Conservation (phyloP, 2,113 vertebrate genomes). For the Chlorodrepanis virens region DNA sequence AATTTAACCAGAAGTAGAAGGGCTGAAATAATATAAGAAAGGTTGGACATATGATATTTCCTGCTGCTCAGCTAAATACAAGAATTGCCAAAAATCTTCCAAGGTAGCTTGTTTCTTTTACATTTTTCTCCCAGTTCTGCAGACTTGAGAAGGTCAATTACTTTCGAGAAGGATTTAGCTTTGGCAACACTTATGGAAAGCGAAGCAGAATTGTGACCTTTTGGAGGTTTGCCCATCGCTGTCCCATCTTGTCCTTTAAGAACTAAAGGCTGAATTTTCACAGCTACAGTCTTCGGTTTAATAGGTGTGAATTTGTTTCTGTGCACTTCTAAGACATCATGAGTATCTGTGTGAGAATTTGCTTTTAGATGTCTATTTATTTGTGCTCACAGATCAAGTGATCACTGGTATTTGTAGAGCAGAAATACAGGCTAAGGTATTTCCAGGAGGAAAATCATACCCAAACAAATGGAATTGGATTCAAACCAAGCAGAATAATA, state of each 20-base stretch:
- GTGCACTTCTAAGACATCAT: not conserved
- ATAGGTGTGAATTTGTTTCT: conserved; percentile 51
- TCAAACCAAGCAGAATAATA: conserved; percentile 47
- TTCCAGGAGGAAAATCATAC: conserved; percentile 49
- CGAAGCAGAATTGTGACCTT: conserved; percentile 47
- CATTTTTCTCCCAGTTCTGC: conserved; percentile 54
- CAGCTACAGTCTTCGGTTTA: not conserved
- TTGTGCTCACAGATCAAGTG: conserved; percentile 41
- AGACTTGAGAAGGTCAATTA: conserved; percentile 57
- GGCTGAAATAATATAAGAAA: conserved; percentile 60
- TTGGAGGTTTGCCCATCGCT: conserved; percentile 44
- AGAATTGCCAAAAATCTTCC: conserved; percentile 60
- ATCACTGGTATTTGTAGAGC: not conserved
- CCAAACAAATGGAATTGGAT: conserved; percentile 39
- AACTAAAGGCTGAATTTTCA: conserved; percentile 36
- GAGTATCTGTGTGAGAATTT: not conserved
- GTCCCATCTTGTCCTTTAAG: conserved; percentile 51
- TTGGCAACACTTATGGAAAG: conserved; percentile 54
- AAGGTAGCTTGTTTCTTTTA: conserved; percentile 64
- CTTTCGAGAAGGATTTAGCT: conserved; percentile 58
- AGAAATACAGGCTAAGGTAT: conserved; percentile 40
- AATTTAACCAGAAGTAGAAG: conserved; percentile 62
- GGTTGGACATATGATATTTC: conserved; percentile 55
- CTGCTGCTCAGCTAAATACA: conserved; percentile 59
- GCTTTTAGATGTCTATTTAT: conserved; percentile 18